Base-by-base conservation (phyloP, 1,140 invertebrate genomes). In the Drosophila fuyamai region DNA sequence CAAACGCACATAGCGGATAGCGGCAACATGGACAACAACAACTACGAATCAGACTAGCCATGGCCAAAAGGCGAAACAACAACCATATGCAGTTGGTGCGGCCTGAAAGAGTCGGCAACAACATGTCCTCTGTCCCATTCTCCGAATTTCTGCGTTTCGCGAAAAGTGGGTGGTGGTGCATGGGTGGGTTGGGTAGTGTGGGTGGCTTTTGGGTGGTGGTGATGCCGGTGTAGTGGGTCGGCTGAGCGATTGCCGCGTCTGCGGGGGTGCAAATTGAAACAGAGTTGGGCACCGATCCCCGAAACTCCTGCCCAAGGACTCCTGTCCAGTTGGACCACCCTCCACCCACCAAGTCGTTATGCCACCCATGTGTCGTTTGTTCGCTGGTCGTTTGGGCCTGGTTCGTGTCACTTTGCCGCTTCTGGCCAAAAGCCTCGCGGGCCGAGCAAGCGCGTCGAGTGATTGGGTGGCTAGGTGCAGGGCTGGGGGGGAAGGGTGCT, bases 261-360 rank as follows among this genome's bases (percentile, higher is more conserved):
- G 73, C 77, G 79, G 82, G 82, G 83, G 76, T 86, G 84, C 83
- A 83, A 86, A 86, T 86, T 86, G 83, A 86, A 86, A 86, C 84
- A 89, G 76, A 88, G 75, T 79, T 66, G 78, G 76, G 67, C 41
- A 10, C 12, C 47, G 67, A 55, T 56, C 38, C 60, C 47, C 16
- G 54, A 46, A 16, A 47, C 38, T 12, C 29, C 12, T 36, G 14
- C 46, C 62, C 18, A 27, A 44, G 29, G 47, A 36, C 35, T 18
- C 18, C 18, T 43, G 61, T 27, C 47, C 44, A 43, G 47, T 43
- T 65, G 29, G 5, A 46, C 32, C 29, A 1, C 23, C 46, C 4
- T 2, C 0, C 46, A 5, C 18, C 23, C 59, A 40, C 65, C 36
- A 43, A 14, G 40, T 32, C 63, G 63, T 56, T 70, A 70, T 68